A percentile compares a stretch with the other conserved stretches of the same genome.
phyloP scores from a whole-genome alignment of 2,797 vertebrate species.

The Coregonus sp. region DNA sequence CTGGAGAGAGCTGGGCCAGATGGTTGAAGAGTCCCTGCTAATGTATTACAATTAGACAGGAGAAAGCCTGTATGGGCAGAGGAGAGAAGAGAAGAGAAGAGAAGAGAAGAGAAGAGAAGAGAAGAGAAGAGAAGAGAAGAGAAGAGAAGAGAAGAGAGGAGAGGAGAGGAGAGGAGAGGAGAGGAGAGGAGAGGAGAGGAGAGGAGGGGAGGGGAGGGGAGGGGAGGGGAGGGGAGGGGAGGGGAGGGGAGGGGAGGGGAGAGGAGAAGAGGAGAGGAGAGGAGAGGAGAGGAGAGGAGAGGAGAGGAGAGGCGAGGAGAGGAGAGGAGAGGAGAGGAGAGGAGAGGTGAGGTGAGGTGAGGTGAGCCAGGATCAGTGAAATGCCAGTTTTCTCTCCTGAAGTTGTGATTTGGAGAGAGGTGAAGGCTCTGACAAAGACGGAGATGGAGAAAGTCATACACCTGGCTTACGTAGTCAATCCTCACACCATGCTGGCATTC shows the following conservation, averaged over 20 bases:
- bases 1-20: slow-evolving; percentile 37
- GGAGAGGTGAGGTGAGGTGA: too few species aligned
- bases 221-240: too few species aligned
- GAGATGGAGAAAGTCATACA: neutral
- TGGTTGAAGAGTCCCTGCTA: slow-evolving; percentile 36
- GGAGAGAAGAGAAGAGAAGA: slow-evolving; percentile 23
- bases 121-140: too few species aligned
- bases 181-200: too few species aligned
- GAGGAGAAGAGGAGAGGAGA: too few species aligned
- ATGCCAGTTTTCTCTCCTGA: slow-evolving; percentile 4
- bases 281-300: too few species aligned
- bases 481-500: neutral
- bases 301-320: too few species aligned
- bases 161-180: too few species aligned
- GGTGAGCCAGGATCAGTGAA: neutral
- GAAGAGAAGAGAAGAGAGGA: too few species aligned
- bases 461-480: neutral
- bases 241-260: too few species aligned
- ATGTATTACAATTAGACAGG: slow-evolving; percentile 35
- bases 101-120: neutral
- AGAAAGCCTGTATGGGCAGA: neutral
- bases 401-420: neutral
- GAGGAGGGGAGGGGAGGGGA: too few species aligned
- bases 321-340: too few species aligned
- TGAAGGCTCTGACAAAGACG: neutral